Evolutionary conservation across 2,113 vertebrate species (phyloP), one percentile per base, ranked within the genome.

Genomic region (Lophius piscatorius): DNA sequence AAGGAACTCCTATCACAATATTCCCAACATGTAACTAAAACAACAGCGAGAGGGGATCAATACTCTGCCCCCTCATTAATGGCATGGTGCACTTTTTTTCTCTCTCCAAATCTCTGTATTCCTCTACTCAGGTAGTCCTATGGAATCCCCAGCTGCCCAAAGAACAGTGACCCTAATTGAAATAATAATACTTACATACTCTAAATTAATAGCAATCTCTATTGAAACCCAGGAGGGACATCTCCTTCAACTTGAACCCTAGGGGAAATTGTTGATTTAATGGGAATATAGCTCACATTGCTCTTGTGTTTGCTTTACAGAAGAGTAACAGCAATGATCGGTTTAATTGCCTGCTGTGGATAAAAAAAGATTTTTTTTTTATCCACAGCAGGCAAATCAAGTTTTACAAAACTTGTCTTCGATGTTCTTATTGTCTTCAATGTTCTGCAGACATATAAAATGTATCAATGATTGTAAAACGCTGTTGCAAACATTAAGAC

Each of bases 141-240:
- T 61, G 47, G 52, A 74, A 62, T 77, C 71, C 82, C 82, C 56
- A 55, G 24, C 44, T 68, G 76, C 61, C 64, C 58, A 74, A 34
- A 73, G 61, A 60, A 68, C 59, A 50, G 20, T 58, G 24, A 23
- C 24, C 70, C 76, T 86, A 80, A 87, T 84, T 74, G 75, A 86
- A 81, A 84, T 68, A 69, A 84, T 68, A 69, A 71, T 84, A 89
- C 74, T 84, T 82, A 75, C 65, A 79, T 81, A 80, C 36, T 62
- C 55, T 56, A 77, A 87, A 90, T 86, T 74, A 79, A 86, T 77
- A 84, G 77, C 76, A 74, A 85, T 77, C 70, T 69, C 54, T 41
- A 58, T 60, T 55, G 63, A 80, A 76, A 73, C 63, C 65, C 76
- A 68, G 34, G 63, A 59, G 82, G 81, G 75, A 79, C 49, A 46